Evolutionary conservation across 2,113 vertebrate genomes (phyloP).

Genomic region (Cyanoliseus patagonus): DNA sequence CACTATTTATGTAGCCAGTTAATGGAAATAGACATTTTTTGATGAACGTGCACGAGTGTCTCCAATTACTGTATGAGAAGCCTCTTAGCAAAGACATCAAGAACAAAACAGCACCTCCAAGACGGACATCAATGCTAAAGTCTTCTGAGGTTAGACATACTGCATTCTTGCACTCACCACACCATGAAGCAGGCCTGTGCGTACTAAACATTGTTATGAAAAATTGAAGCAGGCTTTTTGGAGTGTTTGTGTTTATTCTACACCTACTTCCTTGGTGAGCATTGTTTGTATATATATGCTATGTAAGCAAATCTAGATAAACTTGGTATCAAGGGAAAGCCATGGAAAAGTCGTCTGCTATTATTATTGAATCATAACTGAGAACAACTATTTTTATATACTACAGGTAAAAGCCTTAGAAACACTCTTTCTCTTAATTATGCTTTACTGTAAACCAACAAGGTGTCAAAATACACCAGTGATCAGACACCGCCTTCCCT

Average conservation of each 20-base stretch:
- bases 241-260: not conserved
- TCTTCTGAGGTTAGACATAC: not conserved
- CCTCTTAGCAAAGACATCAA: not conserved
- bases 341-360: not conserved
- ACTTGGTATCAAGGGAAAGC: not conserved
- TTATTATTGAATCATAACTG: not conserved
- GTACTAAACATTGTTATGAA: not conserved
- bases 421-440: not conserved
- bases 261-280: not conserved
- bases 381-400: not conserved
- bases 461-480: not conserved
- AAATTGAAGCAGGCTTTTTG: not conserved
- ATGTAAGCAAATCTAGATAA: not conserved
- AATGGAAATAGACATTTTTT: not conserved
- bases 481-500: not conserved
- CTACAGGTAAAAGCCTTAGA: not conserved
- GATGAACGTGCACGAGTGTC: not conserved
- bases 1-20: not conserved
- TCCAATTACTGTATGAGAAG: not conserved
- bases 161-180: not conserved
- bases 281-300: not conserved
- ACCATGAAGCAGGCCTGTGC: too few relatives aligned
- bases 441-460: not conserved
- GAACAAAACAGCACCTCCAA: not conserved
- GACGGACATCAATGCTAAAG: not conserved